Evolutionary conservation across 2,888 invertebrate species (phyloP).

Genomic region (Tachina grossa): DNA sequence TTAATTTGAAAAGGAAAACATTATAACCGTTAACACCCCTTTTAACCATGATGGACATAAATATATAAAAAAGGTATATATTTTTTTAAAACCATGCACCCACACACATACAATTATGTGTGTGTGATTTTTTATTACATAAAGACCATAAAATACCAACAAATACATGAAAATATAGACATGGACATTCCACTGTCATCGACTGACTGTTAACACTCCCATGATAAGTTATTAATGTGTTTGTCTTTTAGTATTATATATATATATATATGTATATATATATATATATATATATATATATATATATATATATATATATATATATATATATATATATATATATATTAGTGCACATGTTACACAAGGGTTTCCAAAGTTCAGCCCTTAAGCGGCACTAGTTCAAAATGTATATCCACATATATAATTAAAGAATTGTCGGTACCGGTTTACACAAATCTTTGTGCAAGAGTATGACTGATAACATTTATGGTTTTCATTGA

Average conservation of each 20-base stretch:
- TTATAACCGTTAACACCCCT: constrained; percentile 59
- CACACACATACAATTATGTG: not conserved
- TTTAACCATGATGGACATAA: constrained; percentile 60
- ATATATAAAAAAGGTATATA: not conserved
- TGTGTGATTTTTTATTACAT: constrained; percentile 37
- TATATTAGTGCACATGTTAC: no score
- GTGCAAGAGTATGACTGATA: no score
- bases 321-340: no score
- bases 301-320: no score
- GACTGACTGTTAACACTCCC: constrained; percentile 80
- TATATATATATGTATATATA: not conserved
- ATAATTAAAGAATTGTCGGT: no score
- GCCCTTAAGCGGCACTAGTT: no score
- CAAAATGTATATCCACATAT: no score
- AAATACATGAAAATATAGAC: constrained; percentile 25
- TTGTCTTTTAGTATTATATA: constrained; percentile 10
- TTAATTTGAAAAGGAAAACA: constrained; percentile 45
- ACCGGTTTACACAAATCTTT: no score
- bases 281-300: not conserved
- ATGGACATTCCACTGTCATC: constrained; percentile 75
- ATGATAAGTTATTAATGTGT: constrained; percentile 78
- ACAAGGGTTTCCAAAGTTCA: no score
- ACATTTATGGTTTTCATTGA: no score
- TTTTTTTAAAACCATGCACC: not conserved
- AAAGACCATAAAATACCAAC: constrained; percentile 45